These are phyloP conservation scores for Pediacus dermestoides DNA, from an alignment of 2,888 invertebrate species.

Conservation along the genomic window DNA sequence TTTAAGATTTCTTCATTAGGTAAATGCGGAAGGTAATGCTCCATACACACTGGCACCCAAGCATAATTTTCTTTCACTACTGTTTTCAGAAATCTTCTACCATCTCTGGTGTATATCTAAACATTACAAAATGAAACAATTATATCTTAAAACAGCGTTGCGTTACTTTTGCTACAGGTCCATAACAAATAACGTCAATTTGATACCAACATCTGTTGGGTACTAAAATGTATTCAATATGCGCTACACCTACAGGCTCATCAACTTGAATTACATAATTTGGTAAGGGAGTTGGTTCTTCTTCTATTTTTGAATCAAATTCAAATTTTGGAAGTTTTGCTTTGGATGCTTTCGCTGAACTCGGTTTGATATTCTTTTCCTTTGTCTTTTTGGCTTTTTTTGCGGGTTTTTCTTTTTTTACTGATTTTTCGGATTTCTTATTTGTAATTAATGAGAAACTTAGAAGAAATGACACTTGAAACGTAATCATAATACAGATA, in stretches of 20 bases:
- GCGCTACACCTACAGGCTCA: slow-evolving; percentile 20
- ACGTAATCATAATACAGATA: slow-evolving; percentile 21
- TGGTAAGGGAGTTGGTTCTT: slow-evolving; percentile 7
- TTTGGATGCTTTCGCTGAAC: not conserved
- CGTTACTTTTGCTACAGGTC: slow-evolving; percentile 26
- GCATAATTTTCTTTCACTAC: slow-evolving; percentile 21
- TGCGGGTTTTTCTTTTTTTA: slow-evolving; percentile 5
- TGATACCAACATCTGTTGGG: slow-evolving; percentile 28
- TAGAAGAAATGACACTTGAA: slow-evolving; percentile 25
- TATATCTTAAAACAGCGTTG: not conserved
- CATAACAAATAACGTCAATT: slow-evolving; percentile 33
- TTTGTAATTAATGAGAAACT: slow-evolving; percentile 17
- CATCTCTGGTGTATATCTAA: slow-evolving; percentile 23
- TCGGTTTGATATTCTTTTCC: slow-evolving; percentile 9
- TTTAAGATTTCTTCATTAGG: slow-evolving; percentile 22
- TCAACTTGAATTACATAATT: slow-evolving; percentile 19
- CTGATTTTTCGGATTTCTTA: not conserved
- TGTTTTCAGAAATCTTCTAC: slow-evolving; percentile 23
- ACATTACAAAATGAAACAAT: not conserved
- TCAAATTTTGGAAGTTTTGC: slow-evolving; percentile 6
- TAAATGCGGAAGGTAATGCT: slow-evolving; percentile 27
- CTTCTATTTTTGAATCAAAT: slow-evolving; percentile 2
- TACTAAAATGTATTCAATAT: slow-evolving; percentile 32
- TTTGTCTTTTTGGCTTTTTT: slow-evolving; percentile 13
- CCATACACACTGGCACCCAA: slow-evolving; percentile 31